phyloP scores from a whole-genome alignment of 2,113 vertebrate species.

The Leptobrachium leishanense region DNA sequence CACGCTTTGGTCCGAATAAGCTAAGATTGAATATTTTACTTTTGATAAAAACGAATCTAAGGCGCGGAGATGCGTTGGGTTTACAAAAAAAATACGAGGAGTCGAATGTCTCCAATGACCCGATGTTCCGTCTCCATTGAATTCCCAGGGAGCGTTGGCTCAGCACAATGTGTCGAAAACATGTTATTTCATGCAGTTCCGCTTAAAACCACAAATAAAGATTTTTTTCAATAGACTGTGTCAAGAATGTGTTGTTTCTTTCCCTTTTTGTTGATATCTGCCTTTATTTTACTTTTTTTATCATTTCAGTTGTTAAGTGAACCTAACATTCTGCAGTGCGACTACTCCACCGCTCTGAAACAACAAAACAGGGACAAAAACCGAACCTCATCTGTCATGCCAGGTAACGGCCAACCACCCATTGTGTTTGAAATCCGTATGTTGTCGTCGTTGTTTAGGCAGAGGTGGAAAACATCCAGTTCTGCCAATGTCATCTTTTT shows the following conservation, averaged over 20 bases:
- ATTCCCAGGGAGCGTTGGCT: neutral
- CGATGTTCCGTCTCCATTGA: neutral
- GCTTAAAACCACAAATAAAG: neutral
- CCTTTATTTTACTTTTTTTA: slow-evolving; percentile 17
- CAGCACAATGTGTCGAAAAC: neutral
- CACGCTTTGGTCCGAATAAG: neutral
- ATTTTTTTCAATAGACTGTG: too few relatives aligned
- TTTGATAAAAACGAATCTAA: neutral
- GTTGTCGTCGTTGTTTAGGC: too few relatives aligned
- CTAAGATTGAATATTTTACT: neutral
- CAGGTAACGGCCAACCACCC: slow-evolving; percentile 58
- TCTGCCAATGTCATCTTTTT: too few relatives aligned
- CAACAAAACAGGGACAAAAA: slow-evolving; percentile 85
- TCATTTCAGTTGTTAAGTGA: slow-evolving; percentile 78
- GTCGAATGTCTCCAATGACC: neutral
- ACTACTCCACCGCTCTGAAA: slow-evolving; percentile 80
- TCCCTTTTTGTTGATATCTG: neutral
- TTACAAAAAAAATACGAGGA: neutral
- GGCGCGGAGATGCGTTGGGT: neutral
- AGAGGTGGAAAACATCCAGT: too few relatives aligned
- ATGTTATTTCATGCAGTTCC: neutral
- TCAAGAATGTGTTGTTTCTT: neutral
- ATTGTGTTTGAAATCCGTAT: too few relatives aligned
- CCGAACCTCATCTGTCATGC: slow-evolving; percentile 79
- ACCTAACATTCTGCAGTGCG: slow-evolving; percentile 73